Evolutionary conservation across 1,140 invertebrate genomes (phyloP), one percentile per base, ranked within the genome.

Genomic region (Monomorium pharaonis): DNA sequence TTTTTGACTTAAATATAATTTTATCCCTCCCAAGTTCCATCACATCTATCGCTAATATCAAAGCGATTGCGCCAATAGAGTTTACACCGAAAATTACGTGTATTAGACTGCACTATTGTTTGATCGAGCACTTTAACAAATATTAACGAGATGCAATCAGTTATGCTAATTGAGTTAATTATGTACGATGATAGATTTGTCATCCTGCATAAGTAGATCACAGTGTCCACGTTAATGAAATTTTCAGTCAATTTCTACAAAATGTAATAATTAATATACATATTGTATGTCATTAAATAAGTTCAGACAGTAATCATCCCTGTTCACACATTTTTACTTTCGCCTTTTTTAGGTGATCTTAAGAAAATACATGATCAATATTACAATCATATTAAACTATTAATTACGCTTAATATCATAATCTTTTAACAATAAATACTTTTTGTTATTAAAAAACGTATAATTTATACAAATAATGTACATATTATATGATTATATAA

Each of bases 101-200:
- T 56, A 74, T 72, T 58, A 74, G 21, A 24, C 10, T 27, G 27
- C 7, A 7, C n/a, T 24, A 21, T 72, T 44, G n/a, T 83, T 58
- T 27, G 24, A 60, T 83, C 44, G 27, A 83, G n/a, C 14, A 33
- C 77, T 80, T 47, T 47, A 58, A 58, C 54, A 47, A 83, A 83
- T 10, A 18, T 72, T 44, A 67, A 83, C 51, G 51, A 60, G 37
- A 44, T 16, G 27, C 30, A 83, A 83, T 72, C 78, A 72, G 44
- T 72, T 83, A 58, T 72, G 30, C 27, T 72, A 83, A 83, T 72
- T 83, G 51, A 9, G 33, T 70, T 70, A 81, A 81, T 70, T 81
- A 58, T 72, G 49, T 44, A 63, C 12, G 37, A 56, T 30, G 10
- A 72, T 56, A 44, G 65, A 70, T 70, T 56, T 30, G 60, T 21